Conservation (phyloP, 2,113 vertebrate genomes). For the Phrynosoma blainvillii region DNA sequence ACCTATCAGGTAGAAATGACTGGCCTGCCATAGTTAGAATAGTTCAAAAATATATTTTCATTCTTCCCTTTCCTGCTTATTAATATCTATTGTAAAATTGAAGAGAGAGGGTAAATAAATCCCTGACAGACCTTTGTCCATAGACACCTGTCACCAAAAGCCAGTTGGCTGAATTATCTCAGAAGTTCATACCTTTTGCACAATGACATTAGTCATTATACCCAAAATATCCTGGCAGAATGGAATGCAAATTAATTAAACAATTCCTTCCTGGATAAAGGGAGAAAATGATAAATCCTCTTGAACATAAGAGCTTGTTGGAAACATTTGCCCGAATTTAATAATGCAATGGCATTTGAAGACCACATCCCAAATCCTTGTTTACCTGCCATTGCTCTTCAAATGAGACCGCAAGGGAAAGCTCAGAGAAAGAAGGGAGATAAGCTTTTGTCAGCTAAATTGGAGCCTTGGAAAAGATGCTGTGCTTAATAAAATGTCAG, state of each 20-base stretch:
- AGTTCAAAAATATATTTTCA: too few relatives aligned
- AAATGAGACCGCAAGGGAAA: slow-evolving; percentile 59
- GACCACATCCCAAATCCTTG: slow-evolving; percentile 12
- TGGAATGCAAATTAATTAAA: not conserved
- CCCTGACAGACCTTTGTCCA: not conserved
- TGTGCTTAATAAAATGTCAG: slow-evolving; percentile 42
- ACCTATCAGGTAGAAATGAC: too few relatives aligned
- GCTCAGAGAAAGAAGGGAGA: slow-evolving; percentile 27
- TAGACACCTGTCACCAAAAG: not conserved
- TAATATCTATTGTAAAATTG: not conserved
- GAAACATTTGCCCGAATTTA: not conserved
- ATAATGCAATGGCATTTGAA: not conserved
- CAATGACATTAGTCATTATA: not conserved
- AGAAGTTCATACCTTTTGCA: not conserved
- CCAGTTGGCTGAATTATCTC: not conserved
- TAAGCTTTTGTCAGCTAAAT: slow-evolving; percentile 17
- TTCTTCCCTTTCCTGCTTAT: not conserved
- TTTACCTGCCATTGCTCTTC: slow-evolving; percentile 36
- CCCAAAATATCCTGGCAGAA: not conserved
- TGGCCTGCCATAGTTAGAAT: too few relatives aligned
- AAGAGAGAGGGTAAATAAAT: not conserved
- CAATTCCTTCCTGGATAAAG: not conserved
- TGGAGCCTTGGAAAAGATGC: slow-evolving; percentile 35
- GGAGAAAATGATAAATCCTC: not conserved
- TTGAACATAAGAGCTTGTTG: not conserved